These are phyloP conservation scores for Myotis pilosus DNA, from an alignment of 2,797 vertebrate species.

Conservation along the genomic window DNA sequence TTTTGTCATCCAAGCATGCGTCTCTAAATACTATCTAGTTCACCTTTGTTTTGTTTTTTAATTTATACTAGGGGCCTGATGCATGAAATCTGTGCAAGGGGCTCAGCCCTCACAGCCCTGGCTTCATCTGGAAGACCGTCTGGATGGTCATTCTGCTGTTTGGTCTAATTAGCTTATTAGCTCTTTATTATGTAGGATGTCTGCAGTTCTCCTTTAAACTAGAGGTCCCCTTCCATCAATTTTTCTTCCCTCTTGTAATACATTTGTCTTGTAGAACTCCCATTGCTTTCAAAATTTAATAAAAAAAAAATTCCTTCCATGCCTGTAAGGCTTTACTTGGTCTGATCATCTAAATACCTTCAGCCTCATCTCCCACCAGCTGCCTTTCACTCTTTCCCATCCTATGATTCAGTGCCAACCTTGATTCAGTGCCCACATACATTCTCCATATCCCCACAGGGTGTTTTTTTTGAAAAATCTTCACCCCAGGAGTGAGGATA, in stretches of 20 bases:
- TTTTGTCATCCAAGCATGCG: not conserved
- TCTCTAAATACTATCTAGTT: not conserved
- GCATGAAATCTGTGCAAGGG: no score
- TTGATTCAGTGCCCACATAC: not conserved
- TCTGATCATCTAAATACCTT: not conserved
- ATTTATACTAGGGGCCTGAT: not conserved
- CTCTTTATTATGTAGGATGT: not conserved
- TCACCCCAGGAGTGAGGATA: no score
- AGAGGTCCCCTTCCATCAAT: not conserved
- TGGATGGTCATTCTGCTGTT: no score
- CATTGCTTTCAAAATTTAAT: conserved; percentile 10
- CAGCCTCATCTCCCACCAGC: not conserved
- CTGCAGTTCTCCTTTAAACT: not conserved
- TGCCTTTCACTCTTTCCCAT: not conserved
- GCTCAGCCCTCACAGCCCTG: no score
- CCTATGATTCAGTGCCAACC: not conserved
- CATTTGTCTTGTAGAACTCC: not conserved
- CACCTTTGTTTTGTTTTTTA: not conserved
- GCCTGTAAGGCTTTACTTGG: not conserved
- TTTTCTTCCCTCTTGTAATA: not conserved
- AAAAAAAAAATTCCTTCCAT: not conserved
- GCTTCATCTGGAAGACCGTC: no score
- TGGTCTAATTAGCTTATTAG: no score
- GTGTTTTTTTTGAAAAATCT: not conserved
- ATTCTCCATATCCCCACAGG: not conserved